phyloP scores from a whole-genome alignment of 1,140 invertebrate genomes.

The Caenorhabditis inopinata region DNA sequence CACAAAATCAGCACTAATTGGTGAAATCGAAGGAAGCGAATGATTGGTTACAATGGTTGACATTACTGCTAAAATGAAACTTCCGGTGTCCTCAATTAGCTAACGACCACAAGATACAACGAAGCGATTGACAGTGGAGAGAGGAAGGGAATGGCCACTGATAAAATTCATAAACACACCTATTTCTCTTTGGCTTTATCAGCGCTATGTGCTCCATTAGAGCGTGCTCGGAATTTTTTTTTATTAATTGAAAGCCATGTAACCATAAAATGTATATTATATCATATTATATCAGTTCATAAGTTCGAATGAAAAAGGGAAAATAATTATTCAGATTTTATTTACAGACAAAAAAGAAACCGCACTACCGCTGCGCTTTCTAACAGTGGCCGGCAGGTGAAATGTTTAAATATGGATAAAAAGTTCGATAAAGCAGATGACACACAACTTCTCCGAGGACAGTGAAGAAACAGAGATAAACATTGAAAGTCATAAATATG shows the following conservation, averaged over 20 bases:
- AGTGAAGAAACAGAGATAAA: slow-evolving; percentile 86
- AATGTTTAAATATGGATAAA: slow-evolving; percentile 55
- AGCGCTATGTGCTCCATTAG: background rate
- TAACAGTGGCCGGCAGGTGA: slow-evolving; percentile 25
- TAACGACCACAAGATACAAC: background rate
- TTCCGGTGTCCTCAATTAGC: background rate
- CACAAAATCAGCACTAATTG: too few species aligned
- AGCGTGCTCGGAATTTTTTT: background rate
- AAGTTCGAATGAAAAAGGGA: too few species aligned
- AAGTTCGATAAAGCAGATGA: slow-evolving; percentile 83
- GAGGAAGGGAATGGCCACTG: background rate
- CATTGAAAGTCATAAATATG: slow-evolving; percentile 96
- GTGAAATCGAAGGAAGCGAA: too few species aligned
- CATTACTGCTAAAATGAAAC: background rate
- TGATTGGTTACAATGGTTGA: too few species aligned
- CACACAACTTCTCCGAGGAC: slow-evolving; percentile 83
- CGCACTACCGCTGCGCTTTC: background rate
- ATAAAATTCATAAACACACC: slow-evolving; percentile 8
- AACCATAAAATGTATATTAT: too few species aligned
- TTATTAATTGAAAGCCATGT: too few species aligned
- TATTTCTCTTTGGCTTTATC: background rate
- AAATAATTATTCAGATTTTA: background rate
- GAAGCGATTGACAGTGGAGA: background rate
- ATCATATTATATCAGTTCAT: too few species aligned
- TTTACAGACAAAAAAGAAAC: background rate